phyloP scores from a whole-genome alignment of 2,113 vertebrate genomes.

The Lophochroa leadbeateri region DNA sequence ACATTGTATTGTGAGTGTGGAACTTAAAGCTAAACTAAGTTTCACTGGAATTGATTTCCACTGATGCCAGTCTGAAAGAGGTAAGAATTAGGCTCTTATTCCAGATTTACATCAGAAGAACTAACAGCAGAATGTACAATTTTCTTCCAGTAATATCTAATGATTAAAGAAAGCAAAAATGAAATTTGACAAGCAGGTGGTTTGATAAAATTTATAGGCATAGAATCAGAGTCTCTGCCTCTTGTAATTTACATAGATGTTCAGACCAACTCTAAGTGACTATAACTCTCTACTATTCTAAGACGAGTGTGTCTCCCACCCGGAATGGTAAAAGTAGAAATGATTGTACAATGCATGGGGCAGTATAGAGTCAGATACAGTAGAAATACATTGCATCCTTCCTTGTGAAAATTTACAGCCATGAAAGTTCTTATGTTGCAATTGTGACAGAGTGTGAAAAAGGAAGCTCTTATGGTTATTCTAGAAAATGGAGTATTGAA shows the following conservation, averaged over 20 bases:
- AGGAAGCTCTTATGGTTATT: background rate
- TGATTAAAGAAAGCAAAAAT: slow-evolving; percentile 58
- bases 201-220: slow-evolving; percentile 35
- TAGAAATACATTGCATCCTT: background rate
- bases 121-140: background rate
- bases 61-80: background rate
- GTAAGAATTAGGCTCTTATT: background rate
- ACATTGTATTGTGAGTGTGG: background rate
- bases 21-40: slow-evolving; percentile 13
- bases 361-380: background rate
- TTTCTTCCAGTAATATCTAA: slow-evolving; percentile 14
- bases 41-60: slow-evolving; percentile 2
- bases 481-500: background rate
- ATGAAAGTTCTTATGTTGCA: background rate
- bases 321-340: background rate
- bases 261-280: background rate
- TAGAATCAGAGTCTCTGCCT: slow-evolving; percentile 32
- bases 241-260: slow-evolving; percentile 51
- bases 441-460: background rate
- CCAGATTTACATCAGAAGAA: slow-evolving; percentile 29
- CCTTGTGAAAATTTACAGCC: background rate
- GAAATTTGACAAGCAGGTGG: slow-evolving; percentile 47
- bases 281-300: background rate
- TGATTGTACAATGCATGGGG: background rate
- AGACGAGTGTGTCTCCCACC: background rate